Percentiles rank a stretch among this genome's conserved stretches.
These are phyloP conservation scores for Crotalus viridis DNA, from an alignment of 2,113 vertebrate genomes.

Conservation along the genomic window DNA sequence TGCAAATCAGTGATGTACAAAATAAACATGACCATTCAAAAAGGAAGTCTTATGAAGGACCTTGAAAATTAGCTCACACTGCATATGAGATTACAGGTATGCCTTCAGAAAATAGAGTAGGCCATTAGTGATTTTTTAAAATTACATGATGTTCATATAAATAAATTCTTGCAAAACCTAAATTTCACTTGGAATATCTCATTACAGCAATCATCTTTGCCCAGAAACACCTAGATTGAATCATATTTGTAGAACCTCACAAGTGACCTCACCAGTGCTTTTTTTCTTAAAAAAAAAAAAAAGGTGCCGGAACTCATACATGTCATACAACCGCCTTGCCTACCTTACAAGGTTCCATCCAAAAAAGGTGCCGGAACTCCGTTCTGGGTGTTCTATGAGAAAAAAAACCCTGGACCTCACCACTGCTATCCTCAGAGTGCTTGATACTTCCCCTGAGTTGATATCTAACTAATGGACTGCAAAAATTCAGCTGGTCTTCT, in stretches of 20 bases:
- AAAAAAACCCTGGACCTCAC: background rate
- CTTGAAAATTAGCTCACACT: slow-evolving; percentile 30
- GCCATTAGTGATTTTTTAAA: background rate
- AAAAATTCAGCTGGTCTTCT: background rate
- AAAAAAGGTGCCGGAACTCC: too few relatives aligned
- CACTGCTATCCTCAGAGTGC: background rate
- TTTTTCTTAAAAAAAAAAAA: too few relatives aligned
- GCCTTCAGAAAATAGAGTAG: background rate
- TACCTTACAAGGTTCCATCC: too few relatives aligned
- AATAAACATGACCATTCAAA: slow-evolving; percentile 46
- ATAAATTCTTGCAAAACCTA: background rate
- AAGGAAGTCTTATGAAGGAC: slow-evolving; percentile 24
- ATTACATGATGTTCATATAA: background rate
- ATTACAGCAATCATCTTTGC: background rate
- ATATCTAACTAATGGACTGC: background rate
- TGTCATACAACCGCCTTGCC: too few relatives aligned
- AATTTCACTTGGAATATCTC: background rate
- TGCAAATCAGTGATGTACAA: slow-evolving; percentile 36
- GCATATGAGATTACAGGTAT: background rate
- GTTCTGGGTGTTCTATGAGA: too few relatives aligned
- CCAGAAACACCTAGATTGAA: background rate
- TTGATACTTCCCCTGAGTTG: background rate
- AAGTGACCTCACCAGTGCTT: background rate
- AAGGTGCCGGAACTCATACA: too few relatives aligned
- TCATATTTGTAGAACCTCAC: background rate